These are phyloP conservation scores for Halcyon smyrnensis DNA, from an alignment of 2,797 vertebrate genomes.

Conservation along the genomic window DNA sequence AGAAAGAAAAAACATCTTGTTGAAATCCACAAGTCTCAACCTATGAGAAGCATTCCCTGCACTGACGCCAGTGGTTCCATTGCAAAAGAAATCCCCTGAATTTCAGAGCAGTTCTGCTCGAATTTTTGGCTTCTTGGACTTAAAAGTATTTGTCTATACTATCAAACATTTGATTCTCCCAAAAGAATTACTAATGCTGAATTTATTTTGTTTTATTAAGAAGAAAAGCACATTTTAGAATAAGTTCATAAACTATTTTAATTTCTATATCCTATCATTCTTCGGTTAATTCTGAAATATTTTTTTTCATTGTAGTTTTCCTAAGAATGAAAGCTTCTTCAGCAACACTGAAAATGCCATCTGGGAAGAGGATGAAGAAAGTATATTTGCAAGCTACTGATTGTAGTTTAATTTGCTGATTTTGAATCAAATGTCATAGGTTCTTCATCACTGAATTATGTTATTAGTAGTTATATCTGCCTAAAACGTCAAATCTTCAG, in stretches of 20 bases:
- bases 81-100: background rate
- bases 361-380: background rate
- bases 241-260: background rate
- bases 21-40: background rate
- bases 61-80: background rate
- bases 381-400: background rate
- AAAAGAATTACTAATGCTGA: background rate
- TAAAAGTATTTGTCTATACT: background rate
- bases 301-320: background rate
- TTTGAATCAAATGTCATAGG: background rate
- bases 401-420: background rate
- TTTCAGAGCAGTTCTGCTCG: background rate
- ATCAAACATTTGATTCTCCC: background rate
- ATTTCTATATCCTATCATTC: background rate
- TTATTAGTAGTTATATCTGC: background rate
- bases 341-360: background rate
- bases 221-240: background rate
- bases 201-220: background rate
- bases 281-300: background rate
- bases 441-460: background rate
- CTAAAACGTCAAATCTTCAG: background rate
- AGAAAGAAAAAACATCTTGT: background rate
- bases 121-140: background rate
- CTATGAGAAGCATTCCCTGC: rapidly evolving
- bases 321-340: background rate